These are phyloP conservation scores for Psococerastis gibbosa DNA, from an alignment of 2,888 invertebrate genomes.

Conservation along the genomic window DNA sequence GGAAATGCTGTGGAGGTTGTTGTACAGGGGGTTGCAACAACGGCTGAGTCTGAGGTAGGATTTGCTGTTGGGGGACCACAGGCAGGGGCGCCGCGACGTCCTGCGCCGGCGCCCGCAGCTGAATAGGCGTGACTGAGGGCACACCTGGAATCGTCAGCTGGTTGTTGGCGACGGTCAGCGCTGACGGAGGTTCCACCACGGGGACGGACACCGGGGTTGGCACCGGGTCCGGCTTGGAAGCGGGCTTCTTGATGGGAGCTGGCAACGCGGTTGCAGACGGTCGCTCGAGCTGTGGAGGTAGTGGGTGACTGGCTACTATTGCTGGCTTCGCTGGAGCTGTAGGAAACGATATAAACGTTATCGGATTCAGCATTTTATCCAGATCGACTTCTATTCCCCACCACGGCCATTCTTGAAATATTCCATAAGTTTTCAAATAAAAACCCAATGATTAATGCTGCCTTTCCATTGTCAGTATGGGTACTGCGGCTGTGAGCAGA, in stretches of 20 bases:
- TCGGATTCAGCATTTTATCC: too few relatives aligned
- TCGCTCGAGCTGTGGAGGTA: conserved; percentile 21
- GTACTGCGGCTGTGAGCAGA: too few relatives aligned
- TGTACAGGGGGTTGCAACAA: background rate
- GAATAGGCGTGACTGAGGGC: conserved; percentile 12
- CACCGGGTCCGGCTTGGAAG: conserved; percentile 22
- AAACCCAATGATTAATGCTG: too few relatives aligned
- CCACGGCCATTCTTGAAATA: too few relatives aligned
- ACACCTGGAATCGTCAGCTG: conserved; percentile 1
- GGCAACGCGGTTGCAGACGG: conserved; percentile 24
- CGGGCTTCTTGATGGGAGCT: conserved; percentile 25
- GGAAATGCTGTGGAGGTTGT: conserved; percentile 7
- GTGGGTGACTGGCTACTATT: conserved; percentile 25
- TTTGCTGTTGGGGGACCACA: background rate
- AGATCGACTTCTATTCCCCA: too few relatives aligned
- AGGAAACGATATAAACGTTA: too few relatives aligned
- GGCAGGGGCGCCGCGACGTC: conserved; percentile 11
- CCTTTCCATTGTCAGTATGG: too few relatives aligned
- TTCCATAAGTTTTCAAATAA: too few relatives aligned
- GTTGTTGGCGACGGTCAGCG: background rate
- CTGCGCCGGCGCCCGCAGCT: conserved; percentile 8
- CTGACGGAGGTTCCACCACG: conserved; percentile 3
- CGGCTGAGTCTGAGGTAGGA: conserved; percentile 2
- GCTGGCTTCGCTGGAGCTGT: conserved; percentile 17
- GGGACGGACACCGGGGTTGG: conserved; percentile 1